Evolutionary conservation across 1,140 invertebrate genomes (phyloP).

Genomic region (Conopomorpha cramerella): DNA sequence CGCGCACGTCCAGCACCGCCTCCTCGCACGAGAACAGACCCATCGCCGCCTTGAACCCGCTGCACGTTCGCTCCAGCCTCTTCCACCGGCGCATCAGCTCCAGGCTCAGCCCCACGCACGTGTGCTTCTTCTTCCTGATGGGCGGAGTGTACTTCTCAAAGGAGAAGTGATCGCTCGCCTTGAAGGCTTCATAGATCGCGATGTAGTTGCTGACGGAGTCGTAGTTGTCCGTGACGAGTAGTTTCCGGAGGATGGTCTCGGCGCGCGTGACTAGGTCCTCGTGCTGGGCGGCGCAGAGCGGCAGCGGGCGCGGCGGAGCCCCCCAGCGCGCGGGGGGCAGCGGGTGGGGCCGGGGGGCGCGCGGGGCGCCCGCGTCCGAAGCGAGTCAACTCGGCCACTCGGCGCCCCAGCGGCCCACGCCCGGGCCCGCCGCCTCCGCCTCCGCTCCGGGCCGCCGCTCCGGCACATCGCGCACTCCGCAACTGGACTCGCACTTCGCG

Average conservation of each 20-base stretch:
- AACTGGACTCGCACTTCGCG: no score
- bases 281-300: slow-evolving; percentile 66
- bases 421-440: slow-evolving; percentile 63
- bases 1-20: slow-evolving; percentile 70
- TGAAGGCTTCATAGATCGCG: slow-evolving; percentile 76
- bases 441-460: no score
- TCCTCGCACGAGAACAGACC: slow-evolving; percentile 89
- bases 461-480: no score
- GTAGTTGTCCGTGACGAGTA: slow-evolving; percentile 81
- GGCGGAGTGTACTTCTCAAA: slow-evolving; percentile 68
- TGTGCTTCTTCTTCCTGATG: slow-evolving; percentile 78
- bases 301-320: slow-evolving; percentile 66
- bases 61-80: slow-evolving; percentile 55
- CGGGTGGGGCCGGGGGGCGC: slow-evolving; percentile 31
- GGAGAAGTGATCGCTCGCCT: slow-evolving; percentile 31
- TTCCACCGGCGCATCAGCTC: slow-evolving; percentile 69
- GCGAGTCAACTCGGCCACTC: slow-evolving; percentile 94
- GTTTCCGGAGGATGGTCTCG: slow-evolving; percentile 74
- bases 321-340: slow-evolving; percentile 64
- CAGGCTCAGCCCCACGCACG: slow-evolving; percentile 85
- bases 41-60: slow-evolving; percentile 68
- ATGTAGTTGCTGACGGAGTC: slow-evolving; percentile 86
- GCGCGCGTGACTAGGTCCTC: slow-evolving; percentile 77
- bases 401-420: slow-evolving; percentile 82
- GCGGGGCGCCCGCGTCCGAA: slow-evolving; percentile 62